Evolutionary conservation across 2,797 vertebrate species (phyloP).

Genomic region (Arrhamphus sclerolepis): DNA sequence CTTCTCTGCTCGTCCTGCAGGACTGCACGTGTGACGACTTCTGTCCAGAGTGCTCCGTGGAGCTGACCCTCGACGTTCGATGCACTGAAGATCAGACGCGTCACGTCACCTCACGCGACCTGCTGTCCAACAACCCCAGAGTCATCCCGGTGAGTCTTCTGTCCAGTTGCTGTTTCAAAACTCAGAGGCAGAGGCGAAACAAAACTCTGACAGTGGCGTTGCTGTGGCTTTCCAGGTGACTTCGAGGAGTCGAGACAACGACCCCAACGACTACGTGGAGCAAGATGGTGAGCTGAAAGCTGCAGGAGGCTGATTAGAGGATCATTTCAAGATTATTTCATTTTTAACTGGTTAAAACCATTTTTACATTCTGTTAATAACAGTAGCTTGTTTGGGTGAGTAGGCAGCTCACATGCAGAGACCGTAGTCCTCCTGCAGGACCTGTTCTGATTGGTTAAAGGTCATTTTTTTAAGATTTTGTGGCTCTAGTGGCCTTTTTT

Average conservation of each 20-base stretch:
- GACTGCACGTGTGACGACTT: conserved; percentile 98
- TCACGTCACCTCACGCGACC: conserved; percentile 93
- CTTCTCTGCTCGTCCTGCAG: conserved; percentile 64
- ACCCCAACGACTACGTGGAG: conserved; percentile 96
- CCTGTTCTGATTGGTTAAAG: too few species aligned
- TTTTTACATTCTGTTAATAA: too few species aligned
- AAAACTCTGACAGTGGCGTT: conserved; percentile 3
- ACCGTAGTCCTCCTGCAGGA: too few species aligned
- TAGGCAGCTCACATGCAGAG: too few species aligned
- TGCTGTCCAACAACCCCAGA: conserved; percentile 93
- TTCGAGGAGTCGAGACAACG: conserved; percentile 94
- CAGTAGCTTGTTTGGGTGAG: too few species aligned
- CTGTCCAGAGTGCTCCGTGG: conserved; percentile 96
- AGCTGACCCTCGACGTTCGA: conserved; percentile 92
- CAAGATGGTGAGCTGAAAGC: conserved; percentile 86
- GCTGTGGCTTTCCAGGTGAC: conserved; percentile 84
- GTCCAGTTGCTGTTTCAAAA: neutral
- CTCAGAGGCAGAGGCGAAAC: too few species aligned
- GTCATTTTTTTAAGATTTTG: too few species aligned
- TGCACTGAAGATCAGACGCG: conserved; percentile 97
- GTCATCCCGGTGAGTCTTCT: conserved; percentile 90
- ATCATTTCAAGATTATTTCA: too few species aligned
- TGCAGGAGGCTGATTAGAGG: neutral
- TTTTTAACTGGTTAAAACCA: too few species aligned
- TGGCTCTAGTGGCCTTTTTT: too few species aligned